Conservation (phyloP, 2,113 vertebrate species). For the Cyprinodon variegatus region DNA sequence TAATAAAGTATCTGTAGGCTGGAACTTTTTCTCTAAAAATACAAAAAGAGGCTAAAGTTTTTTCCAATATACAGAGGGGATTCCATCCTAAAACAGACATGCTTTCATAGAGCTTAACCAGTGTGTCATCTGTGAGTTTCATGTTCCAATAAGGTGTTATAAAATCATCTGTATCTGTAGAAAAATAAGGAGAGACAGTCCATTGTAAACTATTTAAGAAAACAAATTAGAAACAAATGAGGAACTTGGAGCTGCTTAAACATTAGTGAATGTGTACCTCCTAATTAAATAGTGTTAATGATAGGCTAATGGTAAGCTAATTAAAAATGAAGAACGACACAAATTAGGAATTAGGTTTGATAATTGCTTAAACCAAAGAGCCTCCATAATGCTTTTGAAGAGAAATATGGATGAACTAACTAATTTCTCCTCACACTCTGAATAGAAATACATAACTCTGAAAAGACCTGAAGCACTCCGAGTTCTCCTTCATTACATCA, state of each 20-base stretch:
- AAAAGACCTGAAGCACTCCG: neutral
- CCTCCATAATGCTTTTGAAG: neutral
- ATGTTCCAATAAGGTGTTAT: neutral
- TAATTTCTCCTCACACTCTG: neutral
- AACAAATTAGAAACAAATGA: slow-evolving; percentile 8
- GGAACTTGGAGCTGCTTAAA: slow-evolving; percentile 4
- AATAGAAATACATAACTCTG: neutral
- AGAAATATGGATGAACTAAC: neutral
- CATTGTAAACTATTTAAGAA: neutral
- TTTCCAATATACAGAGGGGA: neutral
- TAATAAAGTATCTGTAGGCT: neutral
- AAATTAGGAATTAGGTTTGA: neutral
- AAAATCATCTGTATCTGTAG: neutral
- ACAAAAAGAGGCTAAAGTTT: neutral
- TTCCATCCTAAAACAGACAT: neutral
- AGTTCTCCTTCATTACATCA: slow-evolving; percentile 8
- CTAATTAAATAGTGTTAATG: slow-evolving; percentile 7
- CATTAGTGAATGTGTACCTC: neutral
- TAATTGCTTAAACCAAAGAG: slow-evolving; percentile 1
- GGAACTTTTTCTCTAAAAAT: neutral
- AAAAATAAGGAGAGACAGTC: neutral
- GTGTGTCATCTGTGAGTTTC: neutral
- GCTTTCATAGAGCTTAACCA: neutral
- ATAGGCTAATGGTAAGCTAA: neutral
- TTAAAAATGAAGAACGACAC: slow-evolving; percentile 4